These are phyloP conservation scores for Sitta europaea DNA, from an alignment of 2,113 vertebrate genomes.

Conservation along the genomic window DNA sequence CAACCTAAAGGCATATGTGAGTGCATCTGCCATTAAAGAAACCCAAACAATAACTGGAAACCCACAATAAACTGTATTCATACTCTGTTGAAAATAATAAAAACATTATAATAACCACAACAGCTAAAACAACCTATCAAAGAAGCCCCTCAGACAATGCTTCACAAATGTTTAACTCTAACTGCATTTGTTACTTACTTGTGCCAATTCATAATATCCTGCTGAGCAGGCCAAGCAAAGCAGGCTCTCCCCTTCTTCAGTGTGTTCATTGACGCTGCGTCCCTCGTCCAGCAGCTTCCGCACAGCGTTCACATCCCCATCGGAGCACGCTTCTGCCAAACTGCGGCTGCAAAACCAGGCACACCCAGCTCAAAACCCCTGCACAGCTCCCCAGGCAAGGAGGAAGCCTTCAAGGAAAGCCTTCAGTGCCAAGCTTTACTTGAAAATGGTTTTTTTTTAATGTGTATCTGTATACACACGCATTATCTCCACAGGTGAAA, in stretches of 20 bases:
- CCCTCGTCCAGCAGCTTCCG: conserved; percentile 96
- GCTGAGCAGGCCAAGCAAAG: conserved; percentile 96
- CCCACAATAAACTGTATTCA: background rate
- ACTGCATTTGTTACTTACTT: conserved; percentile 75
- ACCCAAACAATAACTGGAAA: background rate
- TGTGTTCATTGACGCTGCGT: conserved; percentile 96
- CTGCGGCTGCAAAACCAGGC: conserved; percentile 97
- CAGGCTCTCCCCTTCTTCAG: conserved; percentile 97
- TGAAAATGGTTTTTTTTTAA: background rate
- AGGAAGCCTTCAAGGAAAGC: background rate
- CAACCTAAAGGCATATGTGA: background rate
- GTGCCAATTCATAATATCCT: conserved; percentile 97
- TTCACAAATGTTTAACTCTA: background rate
- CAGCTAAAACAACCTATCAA: background rate
- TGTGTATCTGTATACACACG: background rate
- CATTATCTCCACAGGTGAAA: background rate
- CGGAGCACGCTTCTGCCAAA: conserved; percentile 97
- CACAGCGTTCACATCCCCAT: conserved; percentile 97
- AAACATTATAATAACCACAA: background rate
- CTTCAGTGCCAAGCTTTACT: background rate
- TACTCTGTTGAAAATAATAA: background rate
- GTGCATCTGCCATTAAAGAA: background rate
- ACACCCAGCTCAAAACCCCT: too few species aligned
- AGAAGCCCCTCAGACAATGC: background rate
- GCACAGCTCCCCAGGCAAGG: background rate